phyloP scores from a whole-genome alignment of 2,113 vertebrate species.

The Mirounga angustirostris region DNA sequence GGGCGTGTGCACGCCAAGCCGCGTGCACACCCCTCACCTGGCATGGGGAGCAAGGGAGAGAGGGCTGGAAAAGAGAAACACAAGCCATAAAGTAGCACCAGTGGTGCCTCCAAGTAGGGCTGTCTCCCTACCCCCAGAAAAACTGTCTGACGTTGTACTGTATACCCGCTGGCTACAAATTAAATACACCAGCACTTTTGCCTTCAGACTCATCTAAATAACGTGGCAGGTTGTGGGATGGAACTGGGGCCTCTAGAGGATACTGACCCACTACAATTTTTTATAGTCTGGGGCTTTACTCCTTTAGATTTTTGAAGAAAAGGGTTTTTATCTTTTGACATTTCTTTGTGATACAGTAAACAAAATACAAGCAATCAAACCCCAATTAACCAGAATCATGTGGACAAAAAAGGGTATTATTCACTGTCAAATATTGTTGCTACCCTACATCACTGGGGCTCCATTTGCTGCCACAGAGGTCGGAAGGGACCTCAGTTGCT shows the following conservation, averaged over 20 bases:
- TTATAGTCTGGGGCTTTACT: neutral
- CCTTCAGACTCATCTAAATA: neutral
- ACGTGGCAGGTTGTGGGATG: neutral
- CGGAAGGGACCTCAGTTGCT: neutral
- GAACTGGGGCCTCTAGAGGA: neutral
- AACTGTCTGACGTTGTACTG: neutral
- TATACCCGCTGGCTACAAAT: neutral
- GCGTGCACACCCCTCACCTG: no score
- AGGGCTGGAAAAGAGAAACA: neutral
- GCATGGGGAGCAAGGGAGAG: no score
- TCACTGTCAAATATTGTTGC: neutral
- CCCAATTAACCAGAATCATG: neutral
- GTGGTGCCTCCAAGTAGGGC: neutral
- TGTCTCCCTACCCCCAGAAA: neutral
- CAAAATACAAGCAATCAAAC: neutral
- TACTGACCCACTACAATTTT: neutral
- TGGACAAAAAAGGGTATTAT: neutral
- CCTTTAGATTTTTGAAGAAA: neutral
- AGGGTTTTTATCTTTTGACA: neutral
- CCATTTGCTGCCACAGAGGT: neutral
- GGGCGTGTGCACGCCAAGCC: rapidly evolving
- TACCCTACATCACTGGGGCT: neutral
- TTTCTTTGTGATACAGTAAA: neutral
- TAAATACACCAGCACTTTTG: neutral
- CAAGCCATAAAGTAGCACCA: neutral